These are phyloP conservation scores for Zeus faber DNA, from an alignment of 2,113 vertebrate genomes.

Conservation along the genomic window DNA sequence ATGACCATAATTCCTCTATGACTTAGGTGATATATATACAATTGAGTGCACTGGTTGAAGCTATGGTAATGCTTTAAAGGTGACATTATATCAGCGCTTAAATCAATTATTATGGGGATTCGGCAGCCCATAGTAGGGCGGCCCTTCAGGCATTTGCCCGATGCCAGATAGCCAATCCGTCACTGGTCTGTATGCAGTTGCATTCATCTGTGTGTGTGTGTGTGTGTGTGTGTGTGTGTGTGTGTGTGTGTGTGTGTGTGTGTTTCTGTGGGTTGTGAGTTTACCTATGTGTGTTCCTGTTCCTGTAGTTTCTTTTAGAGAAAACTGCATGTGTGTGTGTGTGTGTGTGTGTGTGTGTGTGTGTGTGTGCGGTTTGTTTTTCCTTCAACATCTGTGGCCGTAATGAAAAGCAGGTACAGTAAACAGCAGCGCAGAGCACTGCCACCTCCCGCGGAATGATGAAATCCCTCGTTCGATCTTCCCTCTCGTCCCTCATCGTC, in stretches of 20 bases:
- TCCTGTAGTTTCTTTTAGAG: neutral
- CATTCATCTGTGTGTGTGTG: neutral
- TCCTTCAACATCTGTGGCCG: slow-evolving; percentile 30
- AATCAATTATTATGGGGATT: too few species aligned
- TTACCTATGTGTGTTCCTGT: neutral
- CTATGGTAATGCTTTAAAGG: too few species aligned
- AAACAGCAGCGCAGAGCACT: slow-evolving; percentile 30
- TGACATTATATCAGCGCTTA: too few species aligned
- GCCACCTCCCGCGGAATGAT: slow-evolving; percentile 47
- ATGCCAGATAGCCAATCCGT: too few species aligned
- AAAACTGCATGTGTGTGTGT: neutral
- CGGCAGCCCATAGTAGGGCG: too few species aligned
- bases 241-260: slow-evolving; percentile 1
- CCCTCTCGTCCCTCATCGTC: slow-evolving; percentile 22
- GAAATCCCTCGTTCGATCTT: slow-evolving; percentile 8
- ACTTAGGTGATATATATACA: too few species aligned
- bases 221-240: neutral
- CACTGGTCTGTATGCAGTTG: too few species aligned
- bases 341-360: too few species aligned
- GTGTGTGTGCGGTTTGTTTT: slow-evolving; percentile 43
- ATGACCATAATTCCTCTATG: too few species aligned
- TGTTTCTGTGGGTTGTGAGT: neutral
- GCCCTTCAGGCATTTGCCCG: too few species aligned
- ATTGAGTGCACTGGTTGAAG: too few species aligned
- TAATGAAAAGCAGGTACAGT: slow-evolving; percentile 43